Percentiles rank a stretch among this genome's conserved stretches.
Conservation (phyloP, 2,797 vertebrate species). For the Ibycter americanus region DNA sequence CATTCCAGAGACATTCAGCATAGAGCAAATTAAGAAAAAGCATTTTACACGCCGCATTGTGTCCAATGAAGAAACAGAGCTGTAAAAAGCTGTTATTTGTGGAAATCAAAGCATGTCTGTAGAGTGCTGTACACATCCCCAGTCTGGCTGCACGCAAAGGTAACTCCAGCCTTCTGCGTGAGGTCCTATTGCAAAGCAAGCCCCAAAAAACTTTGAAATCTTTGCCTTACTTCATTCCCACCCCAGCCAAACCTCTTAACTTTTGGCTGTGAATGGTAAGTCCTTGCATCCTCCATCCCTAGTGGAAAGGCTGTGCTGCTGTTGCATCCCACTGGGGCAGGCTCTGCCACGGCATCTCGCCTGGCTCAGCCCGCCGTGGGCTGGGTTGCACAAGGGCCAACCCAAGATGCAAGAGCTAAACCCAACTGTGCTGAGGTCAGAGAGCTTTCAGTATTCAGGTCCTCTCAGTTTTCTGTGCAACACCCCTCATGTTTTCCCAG, state of each 20-base stretch:
- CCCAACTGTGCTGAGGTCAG: not conserved
- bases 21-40: not conserved
- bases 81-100: not conserved
- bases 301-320: not conserved
- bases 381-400: not conserved
- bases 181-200: not conserved
- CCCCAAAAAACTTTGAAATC: not conserved
- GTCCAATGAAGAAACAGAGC: not conserved
- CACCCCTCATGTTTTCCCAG: conserved; percentile 25
- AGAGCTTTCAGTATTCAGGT: not conserved
- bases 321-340: not conserved
- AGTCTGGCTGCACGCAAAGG: not conserved
- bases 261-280: not conserved
- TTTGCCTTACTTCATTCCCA: not conserved
- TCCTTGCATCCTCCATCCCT: not conserved
- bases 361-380: not conserved
- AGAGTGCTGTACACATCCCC: not conserved
- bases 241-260: not conserved
- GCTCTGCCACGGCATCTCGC: not conserved
- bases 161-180: not conserved
- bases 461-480: not conserved
- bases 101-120: not conserved
- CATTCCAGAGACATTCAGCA: not conserved
- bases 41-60: not conserved
- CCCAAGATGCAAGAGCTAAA: fast-evolving